phyloP scores from a whole-genome alignment of 1,140 invertebrate genomes.

The Drosophila malerkotliana region DNA sequence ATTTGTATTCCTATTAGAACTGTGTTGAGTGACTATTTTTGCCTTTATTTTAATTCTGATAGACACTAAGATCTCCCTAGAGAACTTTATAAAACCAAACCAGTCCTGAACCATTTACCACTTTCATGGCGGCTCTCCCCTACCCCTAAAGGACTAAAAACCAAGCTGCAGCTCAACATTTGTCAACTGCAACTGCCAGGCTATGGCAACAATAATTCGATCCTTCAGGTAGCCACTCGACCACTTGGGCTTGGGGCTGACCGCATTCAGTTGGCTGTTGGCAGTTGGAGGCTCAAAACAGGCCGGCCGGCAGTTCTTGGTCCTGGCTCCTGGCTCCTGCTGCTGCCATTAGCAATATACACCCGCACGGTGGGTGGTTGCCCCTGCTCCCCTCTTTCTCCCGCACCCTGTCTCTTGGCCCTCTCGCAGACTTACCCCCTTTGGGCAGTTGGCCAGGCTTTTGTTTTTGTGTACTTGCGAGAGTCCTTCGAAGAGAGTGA shows the following conservation, averaged over 20 bases:
- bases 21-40: background rate
- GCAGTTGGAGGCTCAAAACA: constrained; percentile 10
- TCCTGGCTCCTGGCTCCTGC: constrained; percentile 14
- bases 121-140: background rate
- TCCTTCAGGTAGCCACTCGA: constrained; percentile 34
- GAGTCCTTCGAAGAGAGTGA: constrained; percentile 11
- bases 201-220: constrained; percentile 22
- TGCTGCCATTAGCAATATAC: constrained; percentile 56
- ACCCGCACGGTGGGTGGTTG: constrained; percentile 24
- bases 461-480: constrained; percentile 58
- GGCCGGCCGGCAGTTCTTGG: constrained; percentile 50
- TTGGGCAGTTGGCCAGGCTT: constrained; percentile 36
- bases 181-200: constrained; percentile 28
- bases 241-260: constrained; percentile 37
- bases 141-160: background rate
- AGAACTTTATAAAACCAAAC: background rate
- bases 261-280: constrained; percentile 33
- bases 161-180: constrained; percentile 30
- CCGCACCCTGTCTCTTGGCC: background rate
- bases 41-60: too few species aligned
- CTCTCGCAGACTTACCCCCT: constrained; percentile 28
- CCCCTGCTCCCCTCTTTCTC: background rate
- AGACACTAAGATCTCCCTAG: too few species aligned
- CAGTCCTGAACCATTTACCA: background rate
- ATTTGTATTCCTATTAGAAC: background rate